These are phyloP conservation scores for Machimus atricapillus DNA, from an alignment of 2,888 invertebrate species.

Conservation along the genomic window DNA sequence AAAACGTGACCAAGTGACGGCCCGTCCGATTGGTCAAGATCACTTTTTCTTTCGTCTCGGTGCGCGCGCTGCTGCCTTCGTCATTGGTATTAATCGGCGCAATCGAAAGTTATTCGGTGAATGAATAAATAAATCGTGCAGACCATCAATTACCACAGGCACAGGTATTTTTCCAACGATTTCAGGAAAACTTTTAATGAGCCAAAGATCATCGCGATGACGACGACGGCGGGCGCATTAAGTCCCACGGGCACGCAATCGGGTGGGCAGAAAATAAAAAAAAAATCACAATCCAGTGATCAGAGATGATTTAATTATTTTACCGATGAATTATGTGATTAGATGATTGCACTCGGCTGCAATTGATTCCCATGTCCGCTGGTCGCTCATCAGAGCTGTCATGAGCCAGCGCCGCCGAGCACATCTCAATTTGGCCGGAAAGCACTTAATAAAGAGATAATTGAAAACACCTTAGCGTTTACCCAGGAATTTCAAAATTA, in stretches of 20 bases:
- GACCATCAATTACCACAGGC: not conserved
- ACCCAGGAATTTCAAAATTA: conserved; percentile 26
- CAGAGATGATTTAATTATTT: conserved; percentile 27
- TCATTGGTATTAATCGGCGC: conserved; percentile 2
- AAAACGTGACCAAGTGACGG: conserved; percentile 36
- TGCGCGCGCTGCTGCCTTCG: not conserved
- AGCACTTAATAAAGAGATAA: conserved; percentile 39
- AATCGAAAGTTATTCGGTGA: conserved; percentile 32
- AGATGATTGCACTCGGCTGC: conserved; percentile 16
- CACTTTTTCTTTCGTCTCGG: conserved; percentile 19
- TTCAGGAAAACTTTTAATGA: conserved; percentile 28
- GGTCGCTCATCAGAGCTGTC: conserved; percentile 28
- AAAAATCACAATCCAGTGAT: not conserved
- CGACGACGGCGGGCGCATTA: not conserved
- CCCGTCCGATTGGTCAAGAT: conserved; percentile 29
- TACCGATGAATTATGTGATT: conserved; percentile 22
- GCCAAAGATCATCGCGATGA: not conserved
- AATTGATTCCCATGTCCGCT: conserved; percentile 15
- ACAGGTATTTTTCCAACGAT: conserved; percentile 1
- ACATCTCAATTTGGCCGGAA: conserved; percentile 34
- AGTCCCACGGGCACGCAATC: not conserved
- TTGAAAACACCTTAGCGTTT: conserved; percentile 38
- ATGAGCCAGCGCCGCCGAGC: conserved; percentile 20
- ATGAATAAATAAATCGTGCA: conserved; percentile 26
- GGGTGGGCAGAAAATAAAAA: not conserved